Conservation (phyloP, 2,113 vertebrate genomes). For the Pelmatolapia mariae region DNA sequence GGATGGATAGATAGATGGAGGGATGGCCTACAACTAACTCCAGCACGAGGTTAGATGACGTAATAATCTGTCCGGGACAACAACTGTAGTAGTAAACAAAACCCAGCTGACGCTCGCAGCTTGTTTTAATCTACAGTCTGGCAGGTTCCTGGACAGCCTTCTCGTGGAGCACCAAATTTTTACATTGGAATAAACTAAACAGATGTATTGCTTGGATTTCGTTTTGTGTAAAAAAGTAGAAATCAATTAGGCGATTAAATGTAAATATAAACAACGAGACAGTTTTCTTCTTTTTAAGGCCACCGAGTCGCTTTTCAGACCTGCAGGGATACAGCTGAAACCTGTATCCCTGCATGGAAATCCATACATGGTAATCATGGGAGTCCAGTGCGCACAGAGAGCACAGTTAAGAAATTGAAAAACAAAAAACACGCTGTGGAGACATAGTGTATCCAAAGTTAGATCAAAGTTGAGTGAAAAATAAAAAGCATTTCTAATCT, state of each 20-base stretch:
- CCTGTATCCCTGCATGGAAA: neutral
- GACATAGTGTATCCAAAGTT: neutral
- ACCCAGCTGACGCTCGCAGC: neutral
- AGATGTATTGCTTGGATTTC: rapidly evolving
- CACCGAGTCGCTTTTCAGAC: neutral
- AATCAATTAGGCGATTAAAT: neutral
- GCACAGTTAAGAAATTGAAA: neutral
- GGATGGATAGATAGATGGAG: neutral
- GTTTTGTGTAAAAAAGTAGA: neutral
- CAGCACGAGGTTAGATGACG: neutral
- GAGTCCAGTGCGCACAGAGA: neutral
- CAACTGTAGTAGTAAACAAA: constrained; percentile 59
- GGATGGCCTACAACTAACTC: neutral
- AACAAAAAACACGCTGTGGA: rapidly evolving
- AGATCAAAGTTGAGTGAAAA: neutral
- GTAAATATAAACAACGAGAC: neutral
- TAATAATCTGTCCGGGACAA: constrained; percentile 6
- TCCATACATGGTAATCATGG: neutral
- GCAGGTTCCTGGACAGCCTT: neutral
- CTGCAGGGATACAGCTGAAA: neutral
- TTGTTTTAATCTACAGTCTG: constrained; percentile 3
- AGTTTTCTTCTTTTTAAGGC: neutral
- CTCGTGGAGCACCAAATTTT: neutral
- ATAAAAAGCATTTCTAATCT: neutral
- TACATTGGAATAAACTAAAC: neutral